These are phyloP conservation scores for Aphaenogaster ashmeadi DNA, from an alignment of 1,140 invertebrate genomes.

Conservation along the genomic window DNA sequence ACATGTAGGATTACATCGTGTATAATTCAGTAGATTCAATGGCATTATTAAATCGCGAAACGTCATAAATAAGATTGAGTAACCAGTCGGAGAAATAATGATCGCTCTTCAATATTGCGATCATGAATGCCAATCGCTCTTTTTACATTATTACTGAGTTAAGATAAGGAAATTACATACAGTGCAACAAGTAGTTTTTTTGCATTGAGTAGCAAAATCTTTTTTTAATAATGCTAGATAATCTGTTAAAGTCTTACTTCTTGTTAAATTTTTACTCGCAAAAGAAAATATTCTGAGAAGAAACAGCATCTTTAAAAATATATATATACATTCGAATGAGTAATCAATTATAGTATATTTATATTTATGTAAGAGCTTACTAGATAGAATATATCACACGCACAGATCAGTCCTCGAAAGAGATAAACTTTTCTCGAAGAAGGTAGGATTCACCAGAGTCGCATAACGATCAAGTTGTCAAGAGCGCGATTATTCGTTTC, in stretches of 20 bases:
- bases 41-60: constrained; percentile 61
- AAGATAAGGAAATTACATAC: not conserved
- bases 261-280: not conserved
- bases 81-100: constrained; percentile 1
- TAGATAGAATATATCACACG: not conserved
- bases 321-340: not conserved
- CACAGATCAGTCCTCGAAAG: not conserved
- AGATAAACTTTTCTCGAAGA: constrained; percentile 55
- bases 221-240: not conserved
- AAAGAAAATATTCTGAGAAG: not conserved
- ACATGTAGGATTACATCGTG: constrained; percentile 73
- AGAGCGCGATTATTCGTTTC: constrained; percentile 75
- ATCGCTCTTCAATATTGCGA: not conserved
- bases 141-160: not conserved
- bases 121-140: not conserved
- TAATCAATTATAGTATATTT: constrained; percentile 1
- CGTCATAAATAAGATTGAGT: constrained; percentile 67
- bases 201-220: not conserved
- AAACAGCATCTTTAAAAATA: not conserved
- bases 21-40: constrained; percentile 69
- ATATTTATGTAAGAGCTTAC: not conserved
- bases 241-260: not conserved
- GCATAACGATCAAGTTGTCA: constrained; percentile 80
- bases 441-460: constrained; percentile 56
- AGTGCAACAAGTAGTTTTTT: not conserved